Base-by-base conservation (phyloP, 2,113 vertebrate species). In the Eretmochelys imbricata region DNA sequence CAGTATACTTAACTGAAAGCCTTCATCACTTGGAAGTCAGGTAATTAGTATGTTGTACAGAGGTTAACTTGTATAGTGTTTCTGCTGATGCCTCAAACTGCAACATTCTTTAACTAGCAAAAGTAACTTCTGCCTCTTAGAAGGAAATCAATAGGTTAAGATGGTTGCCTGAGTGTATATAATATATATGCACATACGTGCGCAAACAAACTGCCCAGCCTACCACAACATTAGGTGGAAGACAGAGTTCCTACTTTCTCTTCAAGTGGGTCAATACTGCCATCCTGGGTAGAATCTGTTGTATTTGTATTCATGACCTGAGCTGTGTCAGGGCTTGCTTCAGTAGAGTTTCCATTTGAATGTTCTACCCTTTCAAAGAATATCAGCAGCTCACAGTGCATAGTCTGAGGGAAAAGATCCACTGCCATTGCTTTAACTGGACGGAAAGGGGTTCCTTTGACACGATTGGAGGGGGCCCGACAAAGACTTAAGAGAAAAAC, bases 391-490 rank as follows among this genome's bases (percentile, higher is more conserved):
- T 99, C 99, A 0, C 99, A 99, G 51, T 99, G 99, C 80, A 98
- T 98, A 12, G 99, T 99, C 96, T 99, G 99, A 4, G 99, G 99
- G 95, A 99, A 99, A 79, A 99, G 98, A 93, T 99, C 99, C 96
- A 99, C 99, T 0, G 99, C 99, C 98, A 99, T 91, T 3, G 99
- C 99, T 96, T 98, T 98, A 17, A 99, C 85, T 0, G 99, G 99
- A 8, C 98, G 98, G 98, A 99, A 99, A 0, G 99, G 97, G 0
- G 96, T 96, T 55, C 99, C 99, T 29, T 98, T 99, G 7, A 99
- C 99, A 10, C 99, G 98, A 95, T 99, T 99, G 65, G 99, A 99
- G 1, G 99, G 99, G 1, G 99, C 98, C 90, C 99, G 98, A 96
- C 99, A 99, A 69, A 99, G 98, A 84, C 99, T 99, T n/a, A 17